Base-by-base conservation (phyloP, 2,797 vertebrate species). In the Chelidonichthys spinosus region DNA sequence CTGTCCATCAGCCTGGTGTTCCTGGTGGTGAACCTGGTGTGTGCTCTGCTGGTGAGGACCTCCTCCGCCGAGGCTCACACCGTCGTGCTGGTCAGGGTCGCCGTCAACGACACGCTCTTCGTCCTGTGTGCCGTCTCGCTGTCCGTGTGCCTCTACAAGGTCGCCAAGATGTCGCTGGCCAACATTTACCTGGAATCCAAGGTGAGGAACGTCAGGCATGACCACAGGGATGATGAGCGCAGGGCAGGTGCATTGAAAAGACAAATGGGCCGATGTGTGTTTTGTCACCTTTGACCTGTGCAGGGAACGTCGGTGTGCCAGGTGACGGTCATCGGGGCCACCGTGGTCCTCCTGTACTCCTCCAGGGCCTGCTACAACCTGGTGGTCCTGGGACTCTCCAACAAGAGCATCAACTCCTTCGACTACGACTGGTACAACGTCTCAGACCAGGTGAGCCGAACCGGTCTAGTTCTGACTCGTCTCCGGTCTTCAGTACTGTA, bases 371-470 rank as follows among this genome's bases (percentile, higher is more conserved):
- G 97, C 92, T 99, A 99, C 93, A 99, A 99, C 82, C 92, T 99
- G 86, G 95, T 97, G 37, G 96, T 97, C 79, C 85, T 99, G 77
- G 96, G 93, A 0, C 95, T 98, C 74, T 95, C 97, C 4, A 96
- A 96, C 90, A 96, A 94, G 82, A 95, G 86, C 36, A 95, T 98
- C 4, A 96, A 95, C 84, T 96, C 97, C 25, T 98, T 99, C 55
- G 97, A 98, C 88, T 99, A 97, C 0, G 97, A 98, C 92, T 99
- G 97, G 97, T 99, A 99, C 95, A 98, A 98, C 11, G 97, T 99
- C 7, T 98, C 98, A 17, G 97, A 99, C 92, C 97, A 99, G 98
- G 98, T 95, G 67, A 85, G 4, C 66, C 63, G 25, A 1, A 25
- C 25, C 25, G 25, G 25, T 25, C 25, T 25, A 25, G 25, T 25